Evolutionary conservation across 2,797 vertebrate species (phyloP).

Genomic region (Tokudaia tokunoshimensis): DNA sequence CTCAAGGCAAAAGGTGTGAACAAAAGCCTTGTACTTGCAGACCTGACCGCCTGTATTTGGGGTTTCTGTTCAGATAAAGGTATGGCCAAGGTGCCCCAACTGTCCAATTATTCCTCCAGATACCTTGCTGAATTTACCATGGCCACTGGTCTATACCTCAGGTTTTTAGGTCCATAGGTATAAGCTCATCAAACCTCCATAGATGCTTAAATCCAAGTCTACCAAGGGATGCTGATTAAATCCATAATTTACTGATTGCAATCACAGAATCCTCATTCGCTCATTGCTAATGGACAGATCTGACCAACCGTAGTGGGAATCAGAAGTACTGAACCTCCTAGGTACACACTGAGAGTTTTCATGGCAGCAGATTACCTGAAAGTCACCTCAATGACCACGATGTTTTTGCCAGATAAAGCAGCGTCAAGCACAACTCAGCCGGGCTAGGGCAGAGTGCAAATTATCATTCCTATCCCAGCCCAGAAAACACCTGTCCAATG

Average conservation of each 20-base stretch:
- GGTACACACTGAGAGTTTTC: background rate
- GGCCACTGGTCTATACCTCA: background rate
- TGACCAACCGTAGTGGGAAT: background rate
- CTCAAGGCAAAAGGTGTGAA: background rate
- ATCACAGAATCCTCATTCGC: background rate
- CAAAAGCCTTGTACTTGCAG: background rate
- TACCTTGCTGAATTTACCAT: background rate
- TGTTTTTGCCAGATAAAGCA: background rate
- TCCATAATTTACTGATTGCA: background rate
- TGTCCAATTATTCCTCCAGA: background rate
- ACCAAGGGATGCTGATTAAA: constrained; percentile 40
- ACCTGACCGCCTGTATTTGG: background rate
- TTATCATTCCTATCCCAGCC: background rate
- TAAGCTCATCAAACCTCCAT: background rate
- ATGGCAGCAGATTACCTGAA: background rate
- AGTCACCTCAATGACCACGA: background rate
- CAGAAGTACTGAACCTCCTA: background rate
- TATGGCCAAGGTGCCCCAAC: background rate
- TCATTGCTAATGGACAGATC: background rate
- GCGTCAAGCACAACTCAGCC: background rate
- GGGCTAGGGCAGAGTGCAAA: background rate
- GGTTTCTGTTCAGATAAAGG: background rate
- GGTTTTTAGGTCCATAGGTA: background rate
- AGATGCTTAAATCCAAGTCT: constrained; percentile 1
- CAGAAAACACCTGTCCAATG: background rate